Conservation (phyloP, 2,888 invertebrate genomes). For the Cheilosia vernalis region DNA sequence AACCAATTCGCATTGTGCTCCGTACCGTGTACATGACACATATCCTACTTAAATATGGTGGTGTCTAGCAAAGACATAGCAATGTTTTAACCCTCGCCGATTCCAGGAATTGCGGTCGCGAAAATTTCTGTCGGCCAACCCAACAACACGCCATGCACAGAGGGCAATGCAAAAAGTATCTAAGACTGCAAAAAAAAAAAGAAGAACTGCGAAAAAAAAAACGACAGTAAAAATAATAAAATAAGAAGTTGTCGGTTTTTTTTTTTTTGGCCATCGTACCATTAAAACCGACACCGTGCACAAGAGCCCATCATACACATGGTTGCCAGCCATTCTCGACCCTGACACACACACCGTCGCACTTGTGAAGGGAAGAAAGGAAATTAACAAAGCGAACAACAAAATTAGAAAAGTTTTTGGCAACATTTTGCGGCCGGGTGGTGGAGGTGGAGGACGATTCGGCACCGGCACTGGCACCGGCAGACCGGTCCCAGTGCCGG, state of each 20-base stretch:
- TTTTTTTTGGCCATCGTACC: conserved; percentile 63
- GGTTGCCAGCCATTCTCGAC: conserved; percentile 55
- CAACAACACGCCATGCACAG: conserved; percentile 58
- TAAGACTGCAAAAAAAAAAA: conserved; percentile 42
- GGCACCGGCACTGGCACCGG: neutral
- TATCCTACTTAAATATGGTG: conserved; percentile 61
- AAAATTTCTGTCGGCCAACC: conserved; percentile 70
- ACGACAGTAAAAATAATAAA: conserved; percentile 63
- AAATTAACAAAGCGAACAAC: conserved; percentile 68
- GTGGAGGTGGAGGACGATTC: neutral
- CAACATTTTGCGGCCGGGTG: conserved; percentile 45
- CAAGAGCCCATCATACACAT: conserved; percentile 65
- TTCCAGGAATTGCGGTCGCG: conserved; percentile 77
- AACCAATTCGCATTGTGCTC: conserved; percentile 22
- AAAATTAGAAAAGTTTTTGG: conserved; percentile 73
- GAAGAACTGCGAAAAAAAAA: conserved; percentile 17
- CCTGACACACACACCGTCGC: neutral
- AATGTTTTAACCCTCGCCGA: conserved; percentile 59
- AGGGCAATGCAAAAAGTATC: conserved; percentile 69
- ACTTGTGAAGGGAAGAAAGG: conserved; percentile 47
- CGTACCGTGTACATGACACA: conserved; percentile 49
- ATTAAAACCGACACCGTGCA: conserved; percentile 63
- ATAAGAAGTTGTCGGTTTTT: conserved; percentile 8
- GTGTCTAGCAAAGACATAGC: conserved; percentile 73
- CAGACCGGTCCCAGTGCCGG: conserved; percentile 55